Base-by-base conservation (phyloP, 2,797 vertebrate species). In the Spinus pinus region DNA sequence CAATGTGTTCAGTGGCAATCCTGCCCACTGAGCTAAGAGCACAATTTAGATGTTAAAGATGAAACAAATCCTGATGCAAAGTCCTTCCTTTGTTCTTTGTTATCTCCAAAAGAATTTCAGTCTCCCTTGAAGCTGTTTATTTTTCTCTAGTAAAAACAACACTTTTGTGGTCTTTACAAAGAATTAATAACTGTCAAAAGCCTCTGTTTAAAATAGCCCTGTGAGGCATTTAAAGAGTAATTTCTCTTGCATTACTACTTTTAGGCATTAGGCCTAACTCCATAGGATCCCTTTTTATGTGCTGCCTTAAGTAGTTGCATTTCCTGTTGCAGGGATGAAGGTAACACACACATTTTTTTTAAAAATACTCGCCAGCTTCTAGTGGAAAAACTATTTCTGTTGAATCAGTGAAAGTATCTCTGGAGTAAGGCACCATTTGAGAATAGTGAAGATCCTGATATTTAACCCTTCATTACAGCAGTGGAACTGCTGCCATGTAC, bases 71-170 rank as follows among this genome's bases (percentile, higher is more conserved):
- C 81, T 67, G 30, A 81, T 61, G 80, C 35, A 65, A 87, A 95
- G 46, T 60, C 72, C 86, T 73, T 74, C 37, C 30, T 87, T 84
- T 92, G 86, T 93, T 88, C 85, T 95, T 90, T 88, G 86, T 96
- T 90, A 92, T 81, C 78, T 66, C 83, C 80, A 71, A 90, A 95
- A 77, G 65, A 85, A 90, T 86, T 77, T 87, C 84, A 86, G 70
- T 57, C 71, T 92, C 88, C 31, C 64, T 90, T 93, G 60, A 81
- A 95, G 92, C 83, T 93, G 83, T 91, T 92, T 95, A 88, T 92
- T 94, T 97, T 86, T 93, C 69, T 79, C 80, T 54, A 95, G 79
- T 67, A 82, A 81, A 81, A 97, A 82, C 54, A 97, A 82, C 54
- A 79, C 14, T 84, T 94, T n/a, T 41, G 24, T 78, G 21, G 22